Conservation (phyloP, 2,888 invertebrate genomes). For the Drosophila incognita region DNA sequence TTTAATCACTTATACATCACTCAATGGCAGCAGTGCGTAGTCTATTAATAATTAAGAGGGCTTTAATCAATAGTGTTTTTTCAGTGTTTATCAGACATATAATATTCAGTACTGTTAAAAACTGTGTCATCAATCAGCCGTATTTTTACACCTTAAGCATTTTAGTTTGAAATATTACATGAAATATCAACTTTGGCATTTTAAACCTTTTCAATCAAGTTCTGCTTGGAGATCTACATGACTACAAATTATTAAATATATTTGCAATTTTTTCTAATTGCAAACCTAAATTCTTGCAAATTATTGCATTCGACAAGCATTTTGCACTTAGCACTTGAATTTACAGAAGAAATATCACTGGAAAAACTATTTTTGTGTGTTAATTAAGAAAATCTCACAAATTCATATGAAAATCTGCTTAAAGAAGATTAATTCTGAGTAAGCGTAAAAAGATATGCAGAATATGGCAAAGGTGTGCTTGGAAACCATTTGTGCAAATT, state of each 20-base stretch:
- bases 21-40: slow-evolving; percentile 13
- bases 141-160: background rate
- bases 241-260: background rate
- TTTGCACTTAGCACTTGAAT: background rate
- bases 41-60: slow-evolving; percentile 22
- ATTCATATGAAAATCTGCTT: background rate
- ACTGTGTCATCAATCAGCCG: background rate
- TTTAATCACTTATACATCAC: slow-evolving; percentile 39
- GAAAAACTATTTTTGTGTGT: background rate
- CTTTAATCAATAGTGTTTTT: background rate
- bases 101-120: background rate
- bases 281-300: background rate
- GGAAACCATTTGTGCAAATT: background rate
- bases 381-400: background rate
- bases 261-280: background rate
- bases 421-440: background rate
- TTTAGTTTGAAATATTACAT: background rate
- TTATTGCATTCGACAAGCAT: background rate
- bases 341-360: background rate
- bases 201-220: background rate
- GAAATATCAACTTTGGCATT: background rate
- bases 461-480: background rate
- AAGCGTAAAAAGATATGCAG: background rate
- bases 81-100: no score
- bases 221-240: background rate